A percentile compares a stretch with the other conserved stretches of the same genome.
Evolutionary conservation across 53 echinoderm and acorn worm species (phyloP).

Genomic region (Echinarachnius parma): DNA sequence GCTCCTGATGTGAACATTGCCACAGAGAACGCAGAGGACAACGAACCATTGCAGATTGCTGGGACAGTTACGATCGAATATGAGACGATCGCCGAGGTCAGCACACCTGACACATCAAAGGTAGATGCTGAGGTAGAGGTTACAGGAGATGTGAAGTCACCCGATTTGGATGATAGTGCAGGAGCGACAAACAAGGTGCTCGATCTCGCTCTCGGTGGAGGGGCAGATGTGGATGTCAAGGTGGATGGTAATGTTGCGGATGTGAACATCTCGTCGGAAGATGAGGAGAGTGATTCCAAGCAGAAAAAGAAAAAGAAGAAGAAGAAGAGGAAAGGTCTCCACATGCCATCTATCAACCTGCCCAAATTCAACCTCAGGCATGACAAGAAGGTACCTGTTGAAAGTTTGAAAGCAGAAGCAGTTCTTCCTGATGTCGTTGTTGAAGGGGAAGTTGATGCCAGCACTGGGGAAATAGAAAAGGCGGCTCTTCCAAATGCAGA

Average conservation of each 20-base stretch:
- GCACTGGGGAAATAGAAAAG: constrained; percentile 7
- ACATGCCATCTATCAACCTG: constrained; percentile 54
- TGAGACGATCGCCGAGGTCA: constrained; percentile 42
- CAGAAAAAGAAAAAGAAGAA: constrained; percentile 39
- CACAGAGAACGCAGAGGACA: background rate
- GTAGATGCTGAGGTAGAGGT: constrained; percentile 11
- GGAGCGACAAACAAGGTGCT: constrained; percentile 25
- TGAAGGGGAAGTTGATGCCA: constrained; percentile 6
- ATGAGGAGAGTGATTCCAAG: constrained; percentile 33
- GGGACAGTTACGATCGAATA: constrained; percentile 54
- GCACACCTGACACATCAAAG: background rate
- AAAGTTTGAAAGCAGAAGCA: constrained; percentile 15
- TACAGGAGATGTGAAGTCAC: constrained; percentile 7
- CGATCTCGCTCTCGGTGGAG: constrained; percentile 28
- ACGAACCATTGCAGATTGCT: background rate
- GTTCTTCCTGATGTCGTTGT: constrained; percentile 28
- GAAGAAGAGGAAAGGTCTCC: constrained; percentile 61
- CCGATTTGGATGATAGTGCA: constrained; percentile 13
- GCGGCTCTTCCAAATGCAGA: constrained; percentile 12
- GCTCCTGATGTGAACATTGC: constrained; percentile 18
- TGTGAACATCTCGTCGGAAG: constrained; percentile 8
- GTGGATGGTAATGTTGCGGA: constrained; percentile 12
- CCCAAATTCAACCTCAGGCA: constrained; percentile 56
- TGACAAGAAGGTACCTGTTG: constrained; percentile 38
- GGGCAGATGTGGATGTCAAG: constrained; percentile 3